phyloP scores from a whole-genome alignment of 2,113 vertebrate genomes.

The Gymnocephalus cernua region DNA sequence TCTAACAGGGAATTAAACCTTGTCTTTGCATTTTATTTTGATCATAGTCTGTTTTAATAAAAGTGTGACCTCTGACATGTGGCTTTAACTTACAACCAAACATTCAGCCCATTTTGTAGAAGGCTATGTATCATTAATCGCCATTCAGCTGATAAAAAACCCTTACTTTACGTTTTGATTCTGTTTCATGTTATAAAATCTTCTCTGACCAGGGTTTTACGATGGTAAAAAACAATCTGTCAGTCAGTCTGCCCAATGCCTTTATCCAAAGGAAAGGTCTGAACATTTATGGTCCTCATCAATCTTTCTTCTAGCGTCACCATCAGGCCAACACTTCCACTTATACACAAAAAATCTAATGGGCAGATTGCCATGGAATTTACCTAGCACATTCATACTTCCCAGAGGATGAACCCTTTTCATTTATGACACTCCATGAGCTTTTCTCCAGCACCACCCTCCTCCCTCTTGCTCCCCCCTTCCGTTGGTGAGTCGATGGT shows the following conservation, averaged over 20 bases:
- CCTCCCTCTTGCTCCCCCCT: background rate
- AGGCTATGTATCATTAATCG: no score
- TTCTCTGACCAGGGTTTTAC: background rate
- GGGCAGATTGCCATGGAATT: background rate
- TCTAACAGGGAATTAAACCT: no score
- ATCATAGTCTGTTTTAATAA: no score
- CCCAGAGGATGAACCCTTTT: background rate
- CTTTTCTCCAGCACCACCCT: background rate
- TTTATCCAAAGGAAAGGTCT: background rate
- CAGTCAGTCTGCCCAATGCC: background rate
- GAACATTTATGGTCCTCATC: background rate
- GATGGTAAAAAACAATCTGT: background rate
- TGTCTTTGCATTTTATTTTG: no score
- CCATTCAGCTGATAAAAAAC: no score
- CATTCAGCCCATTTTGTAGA: no score
- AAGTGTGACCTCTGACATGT: no score
- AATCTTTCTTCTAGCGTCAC: background rate
- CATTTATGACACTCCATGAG: background rate
- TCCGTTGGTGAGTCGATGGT: slow-evolving; percentile 13
- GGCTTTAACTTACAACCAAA: no score
- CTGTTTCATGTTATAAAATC: background rate
- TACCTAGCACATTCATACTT: background rate
- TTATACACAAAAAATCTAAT: background rate
- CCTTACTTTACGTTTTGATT: background rate
- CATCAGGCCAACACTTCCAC: background rate